Evolutionary conservation across 2,797 vertebrate species (phyloP), one percentile per base, ranked within the genome.

Genomic region (Euphonia xanthogaster): DNA sequence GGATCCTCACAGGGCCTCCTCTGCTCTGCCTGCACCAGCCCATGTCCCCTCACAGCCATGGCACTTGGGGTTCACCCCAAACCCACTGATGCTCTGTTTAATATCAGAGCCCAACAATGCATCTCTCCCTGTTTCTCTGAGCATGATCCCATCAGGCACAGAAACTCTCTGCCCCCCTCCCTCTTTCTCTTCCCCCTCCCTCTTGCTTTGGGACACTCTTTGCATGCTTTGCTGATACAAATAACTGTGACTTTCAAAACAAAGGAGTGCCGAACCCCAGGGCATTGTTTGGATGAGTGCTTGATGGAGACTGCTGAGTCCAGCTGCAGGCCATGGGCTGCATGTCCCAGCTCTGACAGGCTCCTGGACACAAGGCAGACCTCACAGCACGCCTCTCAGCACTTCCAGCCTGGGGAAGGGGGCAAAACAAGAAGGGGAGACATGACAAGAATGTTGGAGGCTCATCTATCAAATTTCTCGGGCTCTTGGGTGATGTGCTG

Each of bases 361-460:
- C 96, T 97, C 96, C 90, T 71, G 92, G 95, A 97, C 98, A 98
- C 95, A 98, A 98, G 96, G 93, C 98, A 98, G 98, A 98, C 98
- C 98, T 98, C 98, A 98, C 98, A 98, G 96, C 97, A 93, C 85
- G 97, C 85, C 97, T 96, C 91, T 80, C 90, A 96, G 90, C 94
- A 53, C 79, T 91, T 88, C 6, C 14, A 91, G 93, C 68, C 90
- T 48, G 79, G 86, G 65, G 60, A 94, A 90, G 39, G 39, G 50
- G 88, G 68, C 83, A 75, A 88, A 86, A 90, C 37, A 37, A 86
- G 92, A 93, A 84, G 86, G 72, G 76, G 81, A 97, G 94, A 93
- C 96, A 95, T 21, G 27, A 95, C 94, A 95, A 95, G 96, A 96
- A 96, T 96, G 95, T 88, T 5, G 12, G 94, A 91, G 90, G 50